Conservation (phyloP, 53 echinoderm and acorn worm species). For the Astropecten irregularis region DNA sequence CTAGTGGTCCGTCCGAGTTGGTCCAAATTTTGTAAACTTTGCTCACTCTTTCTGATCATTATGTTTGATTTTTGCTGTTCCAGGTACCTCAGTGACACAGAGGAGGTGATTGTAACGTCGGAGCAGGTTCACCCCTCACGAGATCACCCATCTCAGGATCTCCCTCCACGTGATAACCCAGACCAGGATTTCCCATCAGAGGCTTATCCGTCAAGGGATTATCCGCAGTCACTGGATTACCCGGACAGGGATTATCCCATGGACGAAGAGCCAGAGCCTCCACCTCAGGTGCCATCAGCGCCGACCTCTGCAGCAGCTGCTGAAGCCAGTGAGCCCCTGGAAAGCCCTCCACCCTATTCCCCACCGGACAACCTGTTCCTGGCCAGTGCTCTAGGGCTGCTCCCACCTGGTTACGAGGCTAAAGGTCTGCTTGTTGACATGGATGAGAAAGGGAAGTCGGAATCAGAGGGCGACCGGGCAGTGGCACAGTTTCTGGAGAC, state of each 20-base stretch:
- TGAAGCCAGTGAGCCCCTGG: not conserved
- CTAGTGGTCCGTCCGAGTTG: too few species aligned
- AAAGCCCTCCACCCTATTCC: constrained; percentile 33
- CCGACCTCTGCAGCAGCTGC: not conserved
- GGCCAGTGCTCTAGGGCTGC: constrained; percentile 23
- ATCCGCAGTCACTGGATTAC: not conserved
- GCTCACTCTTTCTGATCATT: too few species aligned
- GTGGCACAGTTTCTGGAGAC: constrained; percentile 32
- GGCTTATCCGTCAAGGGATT: not conserved
- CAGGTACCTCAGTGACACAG: constrained; percentile 30
- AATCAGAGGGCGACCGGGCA: not conserved
- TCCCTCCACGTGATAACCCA: not conserved
- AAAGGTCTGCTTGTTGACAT: not conserved
- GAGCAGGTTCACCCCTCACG: not conserved
- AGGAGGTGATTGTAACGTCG: constrained; percentile 29
- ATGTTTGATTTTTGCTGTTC: not conserved
- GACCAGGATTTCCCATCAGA: not conserved
- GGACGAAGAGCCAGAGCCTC: not conserved
- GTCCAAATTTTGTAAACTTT: too few species aligned
- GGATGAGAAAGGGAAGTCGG: not conserved
- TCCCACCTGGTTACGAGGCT: constrained; percentile 13
- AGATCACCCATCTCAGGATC: not conserved
- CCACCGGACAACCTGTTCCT: constrained; percentile 41
- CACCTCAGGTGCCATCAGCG: not conserved
- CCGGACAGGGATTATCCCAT: constrained; percentile 9